Evolutionary conservation across 2,797 vertebrate genomes (phyloP), one percentile per base, ranked within the genome.

Genomic region (Erpetoichthys calabaricus): DNA sequence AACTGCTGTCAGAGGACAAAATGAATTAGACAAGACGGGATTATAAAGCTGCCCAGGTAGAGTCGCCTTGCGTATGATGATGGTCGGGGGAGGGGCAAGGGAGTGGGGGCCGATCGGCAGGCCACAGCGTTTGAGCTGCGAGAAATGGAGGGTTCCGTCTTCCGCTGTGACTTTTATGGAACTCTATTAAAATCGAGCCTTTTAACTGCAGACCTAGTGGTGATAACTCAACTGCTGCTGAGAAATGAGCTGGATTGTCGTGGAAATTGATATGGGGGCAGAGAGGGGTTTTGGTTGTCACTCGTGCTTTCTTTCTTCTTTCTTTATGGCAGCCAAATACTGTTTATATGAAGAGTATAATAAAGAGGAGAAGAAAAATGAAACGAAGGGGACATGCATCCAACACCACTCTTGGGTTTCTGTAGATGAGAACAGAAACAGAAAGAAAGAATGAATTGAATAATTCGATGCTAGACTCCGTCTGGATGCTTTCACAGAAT

Each of bases 1-100:
- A 64, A n/a, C 51, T 70, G 69, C 71, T 75, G 71, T 73, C 65
- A 47, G 59, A 52, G 67, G 59, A 68, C 59, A 45, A 68, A 64
- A 72, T 52, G 56, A 70, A 69, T 69, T 60, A 72, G 67, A 68
- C 61, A 56, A 56, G 59, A 57, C 10, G 9, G 66, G 61, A 68
- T 64, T 63, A 61, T 60, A 64, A 67, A 68, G 67, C 62, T 57
- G 45, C 63, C 69, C 61, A 60, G 64, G 62, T 69, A 65, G 52
- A 61, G 44, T 44, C 47, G 60, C 51, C 56, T 5, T 57, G 58
- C 62, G 25, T 25, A 59, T 58, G 59, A 64, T 65, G 56, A 63
- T 43, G 51, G 60, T 52, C 8, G 44, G 8, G 50, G 47, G 62
- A 68, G 60, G 60, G 56, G 59, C 60, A 67, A 56, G 45, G 57